A percentile compares a stretch with the other conserved stretches of the same genome.
phyloP scores from a whole-genome alignment of 2,113 vertebrate species.

The Cebidichthys violaceus region DNA sequence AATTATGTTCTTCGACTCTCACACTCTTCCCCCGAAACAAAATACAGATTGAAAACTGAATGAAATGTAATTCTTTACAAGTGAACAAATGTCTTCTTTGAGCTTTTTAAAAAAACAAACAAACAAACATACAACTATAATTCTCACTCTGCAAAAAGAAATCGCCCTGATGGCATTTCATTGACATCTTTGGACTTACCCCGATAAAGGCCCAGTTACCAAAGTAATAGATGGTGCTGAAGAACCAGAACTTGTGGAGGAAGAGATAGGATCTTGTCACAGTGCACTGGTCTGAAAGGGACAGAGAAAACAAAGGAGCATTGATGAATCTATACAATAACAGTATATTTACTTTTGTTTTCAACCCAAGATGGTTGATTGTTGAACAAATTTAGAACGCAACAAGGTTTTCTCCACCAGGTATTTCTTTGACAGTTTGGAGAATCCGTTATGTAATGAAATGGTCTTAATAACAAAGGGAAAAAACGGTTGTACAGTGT shows the following conservation, averaged over 20 bases:
- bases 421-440: background rate
- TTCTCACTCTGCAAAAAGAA: background rate
- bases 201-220: slow-evolving; percentile 98
- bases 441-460: background rate
- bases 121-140: background rate
- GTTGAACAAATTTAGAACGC: background rate
- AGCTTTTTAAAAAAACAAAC: background rate
- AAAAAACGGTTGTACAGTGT: background rate
- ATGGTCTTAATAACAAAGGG: background rate
- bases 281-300: slow-evolving; percentile 91
- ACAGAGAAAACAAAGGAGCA: slow-evolving; percentile 35
- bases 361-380: background rate
- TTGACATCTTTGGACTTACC: slow-evolving; percentile 84
- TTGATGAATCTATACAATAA: background rate
- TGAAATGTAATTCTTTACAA: slow-evolving; percentile 5
- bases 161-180: background rate
- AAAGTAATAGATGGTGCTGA: slow-evolving; percentile 97
- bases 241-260: slow-evolving; percentile 99
- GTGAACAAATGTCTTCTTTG: background rate
- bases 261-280: slow-evolving; percentile 96
- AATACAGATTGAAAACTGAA: slow-evolving; percentile 23
- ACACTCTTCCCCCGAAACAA: background rate
- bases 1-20: slow-evolving; percentile 29
- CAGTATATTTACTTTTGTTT: background rate
- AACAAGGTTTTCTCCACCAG: background rate